Evolutionary conservation across 1,140 invertebrate genomes (phyloP).

Genomic region (Latrodectus geometricus): DNA sequence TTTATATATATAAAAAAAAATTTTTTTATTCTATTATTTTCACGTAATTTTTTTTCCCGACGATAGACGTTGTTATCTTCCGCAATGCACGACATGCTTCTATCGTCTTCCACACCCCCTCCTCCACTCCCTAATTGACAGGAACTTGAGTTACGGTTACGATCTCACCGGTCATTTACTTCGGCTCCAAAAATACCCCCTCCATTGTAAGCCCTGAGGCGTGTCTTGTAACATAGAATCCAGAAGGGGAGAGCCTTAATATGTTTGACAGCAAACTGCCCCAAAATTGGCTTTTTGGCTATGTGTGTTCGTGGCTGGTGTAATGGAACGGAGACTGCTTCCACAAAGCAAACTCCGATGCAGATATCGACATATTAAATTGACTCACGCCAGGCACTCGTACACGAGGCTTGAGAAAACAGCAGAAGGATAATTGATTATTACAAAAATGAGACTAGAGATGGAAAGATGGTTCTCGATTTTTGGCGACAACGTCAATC

Average conservation of each 20-base stretch:
- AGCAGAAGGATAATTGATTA: no score
- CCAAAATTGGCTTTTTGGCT: background rate
- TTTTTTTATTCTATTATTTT: no score
- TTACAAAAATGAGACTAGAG: no score
- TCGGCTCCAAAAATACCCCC: background rate
- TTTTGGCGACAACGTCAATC: no score
- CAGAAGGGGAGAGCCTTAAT: background rate
- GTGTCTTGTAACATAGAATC: background rate
- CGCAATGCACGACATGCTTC: background rate
- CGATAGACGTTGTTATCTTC: no score
- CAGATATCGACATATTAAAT: no score
- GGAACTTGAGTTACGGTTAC: conserved; percentile 6
- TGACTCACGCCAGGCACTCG: no score
- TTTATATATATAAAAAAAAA: no score
- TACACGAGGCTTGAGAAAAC: no score
- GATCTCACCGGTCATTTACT: conserved; percentile 10
- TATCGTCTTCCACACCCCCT: background rate
- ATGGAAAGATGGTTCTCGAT: no score
- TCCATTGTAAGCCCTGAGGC: background rate
- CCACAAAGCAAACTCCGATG: no score
- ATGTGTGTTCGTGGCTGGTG: background rate
- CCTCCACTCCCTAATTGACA: background rate
- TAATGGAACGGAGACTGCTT: conserved; percentile 11
- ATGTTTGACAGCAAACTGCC: background rate
- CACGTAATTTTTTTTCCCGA: no score